A percentile compares a stretch with the other conserved stretches of the same genome.
Conservation (phyloP, 2,888 invertebrate species). For the Dexiosoma caninum region DNA sequence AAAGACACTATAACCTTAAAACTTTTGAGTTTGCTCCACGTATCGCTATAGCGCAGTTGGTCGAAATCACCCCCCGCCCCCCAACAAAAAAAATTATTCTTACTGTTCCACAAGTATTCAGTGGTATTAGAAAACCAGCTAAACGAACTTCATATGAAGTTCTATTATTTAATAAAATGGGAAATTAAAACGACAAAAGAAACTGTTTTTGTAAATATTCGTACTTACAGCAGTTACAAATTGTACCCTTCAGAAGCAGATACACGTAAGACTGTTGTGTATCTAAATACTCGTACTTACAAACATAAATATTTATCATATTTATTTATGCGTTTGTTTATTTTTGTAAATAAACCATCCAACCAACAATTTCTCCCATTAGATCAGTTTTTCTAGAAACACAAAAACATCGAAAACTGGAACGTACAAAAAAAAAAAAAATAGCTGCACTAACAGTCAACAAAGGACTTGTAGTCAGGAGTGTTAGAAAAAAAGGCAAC, state of each 20-base stretch:
- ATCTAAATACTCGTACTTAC: neutral
- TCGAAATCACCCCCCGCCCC: slow-evolving; percentile 64
- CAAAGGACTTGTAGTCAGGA: neutral
- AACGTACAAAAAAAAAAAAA: neutral
- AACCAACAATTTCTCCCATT: neutral
- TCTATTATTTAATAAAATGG: neutral
- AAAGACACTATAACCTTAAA: slow-evolving; percentile 72
- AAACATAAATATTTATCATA: neutral
- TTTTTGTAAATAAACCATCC: neutral
- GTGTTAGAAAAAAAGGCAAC: neutral
- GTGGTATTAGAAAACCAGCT: slow-evolving; percentile 4
- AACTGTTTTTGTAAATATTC: slow-evolving; percentile 18
- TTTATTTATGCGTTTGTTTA: neutral
- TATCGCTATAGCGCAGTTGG: slow-evolving; percentile 73
- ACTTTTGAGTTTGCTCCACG: slow-evolving; percentile 74
- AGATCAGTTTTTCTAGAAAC: slow-evolving; percentile 1
- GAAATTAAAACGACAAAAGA: neutral
- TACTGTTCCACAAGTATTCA: neutral
- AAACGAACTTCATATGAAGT: neutral
- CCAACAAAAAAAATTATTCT: no score
- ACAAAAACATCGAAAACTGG: slow-evolving; percentile 17
- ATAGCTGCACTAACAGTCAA: neutral
- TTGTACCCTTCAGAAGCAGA: neutral
- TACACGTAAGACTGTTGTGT: neutral
- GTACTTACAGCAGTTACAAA: neutral